Evolutionary conservation across 2,888 invertebrate genomes (phyloP).

Genomic region (Hypomecis atomaria): DNA sequence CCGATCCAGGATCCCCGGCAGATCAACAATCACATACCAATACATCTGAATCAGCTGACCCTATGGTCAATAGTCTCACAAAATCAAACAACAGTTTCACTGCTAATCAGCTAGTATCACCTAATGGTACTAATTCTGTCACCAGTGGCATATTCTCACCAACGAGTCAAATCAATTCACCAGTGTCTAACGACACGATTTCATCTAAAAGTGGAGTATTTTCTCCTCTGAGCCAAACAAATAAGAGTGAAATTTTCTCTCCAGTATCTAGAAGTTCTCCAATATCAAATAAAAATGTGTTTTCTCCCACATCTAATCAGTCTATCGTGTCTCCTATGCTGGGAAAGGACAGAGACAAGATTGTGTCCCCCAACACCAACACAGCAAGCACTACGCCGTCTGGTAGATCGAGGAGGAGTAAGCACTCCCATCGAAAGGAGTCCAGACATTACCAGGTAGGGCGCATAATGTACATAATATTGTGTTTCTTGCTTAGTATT

Average conservation of each 20-base stretch:
- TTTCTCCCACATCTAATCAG: constrained; percentile 79
- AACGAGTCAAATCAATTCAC: constrained; percentile 82
- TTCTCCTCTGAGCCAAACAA: constrained; percentile 81
- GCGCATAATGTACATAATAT: constrained; percentile 32
- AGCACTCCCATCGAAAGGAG: constrained; percentile 86
- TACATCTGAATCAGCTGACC: constrained; percentile 72
- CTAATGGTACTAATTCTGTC: constrained; percentile 80
- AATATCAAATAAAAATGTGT: constrained; percentile 75
- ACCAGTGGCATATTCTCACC: constrained; percentile 83
- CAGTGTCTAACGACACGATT: constrained; percentile 81
- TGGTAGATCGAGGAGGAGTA: constrained; percentile 83
- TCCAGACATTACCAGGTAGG: constrained; percentile 89
- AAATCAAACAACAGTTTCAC: constrained; percentile 72
- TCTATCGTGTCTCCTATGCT: constrained; percentile 74
- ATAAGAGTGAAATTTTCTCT: constrained; percentile 80
- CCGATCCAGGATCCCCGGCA: constrained; percentile 73
- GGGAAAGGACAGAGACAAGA: constrained; percentile 74
- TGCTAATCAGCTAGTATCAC: constrained; percentile 78
- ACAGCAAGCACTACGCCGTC: constrained; percentile 84
- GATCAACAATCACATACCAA: constrained; percentile 75
- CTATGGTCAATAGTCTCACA: constrained; percentile 71
- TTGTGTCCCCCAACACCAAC: constrained; percentile 77
- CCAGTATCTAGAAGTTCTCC: constrained; percentile 79
- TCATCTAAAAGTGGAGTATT: constrained; percentile 82
- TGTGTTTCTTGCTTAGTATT: constrained; percentile 36